phyloP scores from a whole-genome alignment of 2,113 vertebrate genomes.

The Thunnus maccoyii region DNA sequence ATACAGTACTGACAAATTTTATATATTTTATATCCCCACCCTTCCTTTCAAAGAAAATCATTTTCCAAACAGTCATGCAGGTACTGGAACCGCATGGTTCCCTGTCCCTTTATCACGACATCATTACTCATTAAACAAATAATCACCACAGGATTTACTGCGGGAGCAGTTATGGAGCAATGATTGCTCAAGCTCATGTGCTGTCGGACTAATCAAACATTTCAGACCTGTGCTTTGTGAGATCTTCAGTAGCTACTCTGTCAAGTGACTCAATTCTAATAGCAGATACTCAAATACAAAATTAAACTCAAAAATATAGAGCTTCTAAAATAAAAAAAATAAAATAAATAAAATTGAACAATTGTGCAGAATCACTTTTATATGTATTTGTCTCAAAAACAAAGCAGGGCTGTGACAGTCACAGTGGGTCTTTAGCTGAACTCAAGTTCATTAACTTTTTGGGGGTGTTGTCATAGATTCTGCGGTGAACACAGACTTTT shows the following conservation, averaged over 20 bases:
- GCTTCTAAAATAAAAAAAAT: not conserved
- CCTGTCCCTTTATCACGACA: not conserved
- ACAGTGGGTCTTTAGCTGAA: not conserved
- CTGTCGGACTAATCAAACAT: not conserved
- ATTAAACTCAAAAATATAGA: too few relatives aligned
- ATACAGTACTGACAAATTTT: not conserved
- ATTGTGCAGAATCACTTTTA: not conserved
- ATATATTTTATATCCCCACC: not conserved
- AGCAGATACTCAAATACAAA: not conserved
- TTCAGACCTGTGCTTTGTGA: not conserved
- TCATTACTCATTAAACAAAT: conserved; percentile 36
- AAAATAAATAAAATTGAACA: not conserved
- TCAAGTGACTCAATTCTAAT: not conserved
- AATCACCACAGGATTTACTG: not conserved
- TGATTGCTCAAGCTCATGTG: not conserved
- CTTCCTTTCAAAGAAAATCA: not conserved
- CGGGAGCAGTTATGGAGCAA: not conserved
- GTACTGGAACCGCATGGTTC: not conserved
- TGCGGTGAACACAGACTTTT: not conserved
- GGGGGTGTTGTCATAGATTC: not conserved
- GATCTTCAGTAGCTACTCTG: not conserved
- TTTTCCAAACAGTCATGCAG: not conserved
- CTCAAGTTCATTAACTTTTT: not conserved
- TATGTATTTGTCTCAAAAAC: not conserved
- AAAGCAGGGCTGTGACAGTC: too few relatives aligned